A percentile compares a stretch with the other conserved stretches of the same genome.
Evolutionary conservation across 1,140 invertebrate genomes (phyloP).

Genomic region (Camponotus vicinus): DNA sequence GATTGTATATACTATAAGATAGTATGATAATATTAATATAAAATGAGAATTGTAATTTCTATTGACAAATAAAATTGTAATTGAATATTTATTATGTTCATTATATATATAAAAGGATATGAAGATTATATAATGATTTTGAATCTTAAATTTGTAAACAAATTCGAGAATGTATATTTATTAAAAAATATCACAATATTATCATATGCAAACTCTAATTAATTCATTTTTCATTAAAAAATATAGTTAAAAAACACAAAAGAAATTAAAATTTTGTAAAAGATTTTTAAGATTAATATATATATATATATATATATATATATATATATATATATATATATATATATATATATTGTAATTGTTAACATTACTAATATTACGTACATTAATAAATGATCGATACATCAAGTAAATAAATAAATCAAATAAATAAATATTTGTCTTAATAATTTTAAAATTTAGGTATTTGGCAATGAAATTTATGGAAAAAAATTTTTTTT

Average conservation of each 20-base stretch:
- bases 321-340: too few relatives aligned
- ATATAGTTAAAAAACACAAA: background rate
- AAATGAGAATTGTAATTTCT: background rate
- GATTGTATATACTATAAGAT: too few relatives aligned
- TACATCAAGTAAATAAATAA: background rate
- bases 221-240: slow-evolving; percentile 16
- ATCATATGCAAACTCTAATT: background rate
- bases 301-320: too few relatives aligned
- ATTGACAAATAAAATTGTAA: background rate
- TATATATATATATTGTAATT: background rate
- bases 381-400: background rate
- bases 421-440: background rate
- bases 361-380: background rate
- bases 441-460: background rate
- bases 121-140: background rate
- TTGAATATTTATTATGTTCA: background rate
- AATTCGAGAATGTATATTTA: background rate
- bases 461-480: background rate
- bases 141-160: background rate
- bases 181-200: background rate
- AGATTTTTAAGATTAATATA: background rate
- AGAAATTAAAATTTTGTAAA: background rate
- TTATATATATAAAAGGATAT: background rate
- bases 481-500: background rate
- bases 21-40: background rate